Percentiles rank a stretch among this genome's conserved stretches.
Evolutionary conservation across 2,888 invertebrate genomes (phyloP).

Genomic region (Leptothorax acervorum): DNA sequence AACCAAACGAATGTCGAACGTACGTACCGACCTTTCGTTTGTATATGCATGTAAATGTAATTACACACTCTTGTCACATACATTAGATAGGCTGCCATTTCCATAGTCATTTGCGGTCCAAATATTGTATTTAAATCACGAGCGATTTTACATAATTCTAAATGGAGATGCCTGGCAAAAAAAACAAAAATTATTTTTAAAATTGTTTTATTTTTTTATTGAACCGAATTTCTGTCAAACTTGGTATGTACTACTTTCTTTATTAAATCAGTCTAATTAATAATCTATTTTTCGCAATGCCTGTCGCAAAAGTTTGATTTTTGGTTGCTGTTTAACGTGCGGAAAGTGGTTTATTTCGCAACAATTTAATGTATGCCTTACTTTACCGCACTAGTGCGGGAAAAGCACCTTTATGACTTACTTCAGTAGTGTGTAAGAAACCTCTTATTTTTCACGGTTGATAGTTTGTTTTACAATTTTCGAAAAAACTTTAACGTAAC

Average conservation of each 20-base stretch:
- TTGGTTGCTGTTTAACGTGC: too few relatives aligned
- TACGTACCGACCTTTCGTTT: background rate
- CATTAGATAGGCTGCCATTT: background rate
- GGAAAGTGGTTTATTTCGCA: too few relatives aligned
- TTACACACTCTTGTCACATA: background rate
- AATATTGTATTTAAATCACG: conserved; percentile 37
- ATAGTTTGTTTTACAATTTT: too few relatives aligned
- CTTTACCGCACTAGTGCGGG: too few relatives aligned
- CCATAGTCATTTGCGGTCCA: conserved; percentile 9
- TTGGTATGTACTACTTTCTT: background rate
- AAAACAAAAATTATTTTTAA: conserved; percentile 5
- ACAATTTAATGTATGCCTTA: too few relatives aligned
- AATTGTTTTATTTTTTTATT: background rate
- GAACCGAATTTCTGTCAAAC: background rate
- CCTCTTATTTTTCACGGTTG: too few relatives aligned
- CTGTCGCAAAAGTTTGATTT: too few relatives aligned
- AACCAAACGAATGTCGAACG: too few relatives aligned
- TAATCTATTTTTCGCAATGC: too few relatives aligned
- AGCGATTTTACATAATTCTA: conserved; percentile 32
- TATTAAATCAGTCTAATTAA: background rate
- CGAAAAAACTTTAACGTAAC: too few relatives aligned
- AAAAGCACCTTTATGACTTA: too few relatives aligned
- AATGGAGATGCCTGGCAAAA: conserved; percentile 39
- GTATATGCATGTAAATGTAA: background rate
- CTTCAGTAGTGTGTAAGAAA: too few relatives aligned